phyloP scores from a whole-genome alignment of 1,140 invertebrate species.

The Eupeodes corollae region DNA sequence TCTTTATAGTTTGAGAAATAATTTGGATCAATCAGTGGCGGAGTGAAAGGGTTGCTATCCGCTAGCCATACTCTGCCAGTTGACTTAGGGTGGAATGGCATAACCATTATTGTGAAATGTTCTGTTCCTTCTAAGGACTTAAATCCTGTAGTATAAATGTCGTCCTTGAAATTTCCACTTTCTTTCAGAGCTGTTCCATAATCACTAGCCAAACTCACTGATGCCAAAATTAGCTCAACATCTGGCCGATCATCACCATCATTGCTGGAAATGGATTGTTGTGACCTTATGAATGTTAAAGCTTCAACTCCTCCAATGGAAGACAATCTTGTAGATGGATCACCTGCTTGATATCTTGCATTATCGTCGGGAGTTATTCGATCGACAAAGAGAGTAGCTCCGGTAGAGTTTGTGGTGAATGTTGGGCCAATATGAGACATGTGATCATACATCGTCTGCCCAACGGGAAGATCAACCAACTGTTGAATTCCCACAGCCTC shows the following conservation, averaged over 20 bases:
- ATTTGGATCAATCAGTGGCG: conserved; percentile 62
- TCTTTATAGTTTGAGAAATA: conserved; percentile 57
- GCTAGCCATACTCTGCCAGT: conserved; percentile 53
- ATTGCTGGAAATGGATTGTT: conserved; percentile 41
- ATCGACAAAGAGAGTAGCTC: conserved; percentile 15
- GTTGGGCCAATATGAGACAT: conserved; percentile 52
- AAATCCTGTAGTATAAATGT: conserved; percentile 46
- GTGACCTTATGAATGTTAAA: conserved; percentile 50
- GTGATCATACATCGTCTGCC: conserved; percentile 62
- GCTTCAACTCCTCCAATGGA: conserved; percentile 50
- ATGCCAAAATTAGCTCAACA: conserved; percentile 47
- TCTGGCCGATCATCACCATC: conserved; percentile 46
- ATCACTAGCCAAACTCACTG: conserved; percentile 47
- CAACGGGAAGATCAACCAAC: conserved; percentile 55
- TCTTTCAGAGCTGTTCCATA: conserved; percentile 47
- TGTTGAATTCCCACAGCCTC: conserved; percentile 51
- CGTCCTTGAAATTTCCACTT: conserved; percentile 43
- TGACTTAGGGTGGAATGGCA: conserved; percentile 63
- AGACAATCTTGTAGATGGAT: conserved; percentile 37
- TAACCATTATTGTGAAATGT: conserved; percentile 54
- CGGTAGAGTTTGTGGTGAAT: conserved; percentile 44
- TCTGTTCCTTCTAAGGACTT: conserved; percentile 44
- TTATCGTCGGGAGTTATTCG: conserved; percentile 34
- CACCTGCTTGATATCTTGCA: conserved; percentile 40
- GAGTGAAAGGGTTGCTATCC: conserved; percentile 58